A percentile compares a stretch with the other conserved stretches of the same genome.
Evolutionary conservation across 2,888 invertebrate genomes (phyloP).

Genomic region (Drosophila demipolita): DNA sequence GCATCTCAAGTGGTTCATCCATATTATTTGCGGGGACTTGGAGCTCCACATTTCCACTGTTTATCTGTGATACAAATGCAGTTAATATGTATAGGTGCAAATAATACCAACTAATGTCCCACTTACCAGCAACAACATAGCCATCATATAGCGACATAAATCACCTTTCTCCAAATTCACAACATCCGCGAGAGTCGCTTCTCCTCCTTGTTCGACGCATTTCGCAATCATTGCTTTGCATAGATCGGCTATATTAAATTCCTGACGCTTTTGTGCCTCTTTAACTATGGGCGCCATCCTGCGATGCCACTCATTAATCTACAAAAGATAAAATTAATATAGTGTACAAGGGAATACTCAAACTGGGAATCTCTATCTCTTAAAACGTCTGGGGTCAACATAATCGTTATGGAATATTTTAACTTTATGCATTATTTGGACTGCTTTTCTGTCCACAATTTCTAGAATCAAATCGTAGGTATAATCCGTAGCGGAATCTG

Average conservation of each 20-base stretch:
- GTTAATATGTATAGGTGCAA: background rate
- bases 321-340: background rate
- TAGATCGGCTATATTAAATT: slow-evolving; percentile 82
- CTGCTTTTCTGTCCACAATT: background rate
- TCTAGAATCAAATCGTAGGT: background rate
- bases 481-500: background rate
- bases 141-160: slow-evolving; percentile 78
- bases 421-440: background rate
- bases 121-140: slow-evolving; percentile 80
- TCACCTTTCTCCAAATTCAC: slow-evolving; percentile 74
- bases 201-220: slow-evolving; percentile 55
- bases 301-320: slow-evolving; percentile 83
- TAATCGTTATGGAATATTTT: background rate
- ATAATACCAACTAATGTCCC: background rate
- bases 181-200: slow-evolving; percentile 70
- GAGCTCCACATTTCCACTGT: slow-evolving; percentile 77
- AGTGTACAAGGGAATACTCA: background rate
- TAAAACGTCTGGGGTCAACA: background rate
- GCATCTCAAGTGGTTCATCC: slow-evolving; percentile 62
- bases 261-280: slow-evolving; percentile 81
- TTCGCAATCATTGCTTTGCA: slow-evolving; percentile 80
- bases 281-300: slow-evolving; percentile 80
- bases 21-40: slow-evolving; percentile 48
- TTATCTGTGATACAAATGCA: slow-evolving; percentile 60
- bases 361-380: background rate